Conservation (phyloP, 2,113 vertebrate genomes). For the Bos javanicus region DNA sequence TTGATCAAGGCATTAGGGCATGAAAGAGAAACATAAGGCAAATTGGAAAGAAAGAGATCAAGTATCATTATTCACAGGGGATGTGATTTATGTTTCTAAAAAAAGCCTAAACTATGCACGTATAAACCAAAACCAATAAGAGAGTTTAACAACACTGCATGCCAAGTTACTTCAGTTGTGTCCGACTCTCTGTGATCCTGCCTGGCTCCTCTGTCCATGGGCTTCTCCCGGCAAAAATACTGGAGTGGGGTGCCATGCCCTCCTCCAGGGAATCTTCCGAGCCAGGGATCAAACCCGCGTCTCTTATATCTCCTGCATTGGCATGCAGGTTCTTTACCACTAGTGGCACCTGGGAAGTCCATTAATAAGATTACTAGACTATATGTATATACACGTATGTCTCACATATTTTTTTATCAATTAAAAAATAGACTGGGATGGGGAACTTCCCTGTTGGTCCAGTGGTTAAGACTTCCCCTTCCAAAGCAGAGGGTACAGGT, state of each 20-base stretch:
- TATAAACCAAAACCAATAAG: background rate
- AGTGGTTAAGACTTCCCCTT: background rate
- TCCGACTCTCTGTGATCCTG: background rate
- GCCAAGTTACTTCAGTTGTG: background rate
- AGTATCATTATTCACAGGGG: background rate
- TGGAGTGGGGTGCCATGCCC: background rate
- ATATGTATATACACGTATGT: background rate
- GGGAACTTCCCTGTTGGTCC: background rate
- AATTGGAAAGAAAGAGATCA: background rate
- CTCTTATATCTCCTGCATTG: background rate
- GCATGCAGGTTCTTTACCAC: background rate
- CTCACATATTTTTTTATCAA: background rate
- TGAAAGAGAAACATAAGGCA: background rate
- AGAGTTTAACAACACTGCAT: background rate
- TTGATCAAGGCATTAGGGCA: background rate
- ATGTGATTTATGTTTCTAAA: background rate
- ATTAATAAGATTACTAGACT: background rate
- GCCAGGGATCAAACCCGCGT: background rate
- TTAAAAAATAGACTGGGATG: background rate
- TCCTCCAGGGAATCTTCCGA: background rate
- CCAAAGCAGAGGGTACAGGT: background rate
- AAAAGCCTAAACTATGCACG: background rate
- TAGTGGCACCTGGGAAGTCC: background rate
- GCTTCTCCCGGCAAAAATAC: background rate
- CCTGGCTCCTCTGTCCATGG: background rate